Base-by-base conservation (phyloP, 2,888 invertebrate genomes). In the Apoda limacodes region DNA sequence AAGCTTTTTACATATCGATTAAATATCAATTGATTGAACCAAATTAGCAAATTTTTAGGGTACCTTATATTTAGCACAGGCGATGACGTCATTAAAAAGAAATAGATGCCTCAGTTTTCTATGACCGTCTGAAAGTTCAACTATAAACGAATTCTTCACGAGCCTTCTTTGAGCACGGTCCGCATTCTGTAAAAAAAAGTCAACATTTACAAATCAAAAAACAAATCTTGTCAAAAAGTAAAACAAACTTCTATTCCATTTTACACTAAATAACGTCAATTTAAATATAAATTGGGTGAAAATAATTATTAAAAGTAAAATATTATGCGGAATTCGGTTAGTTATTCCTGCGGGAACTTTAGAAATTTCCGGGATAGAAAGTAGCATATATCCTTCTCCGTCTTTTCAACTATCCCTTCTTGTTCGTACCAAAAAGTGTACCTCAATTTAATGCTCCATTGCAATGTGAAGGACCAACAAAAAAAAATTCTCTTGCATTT, bases 81-180 rank as follows among this genome's bases (percentile, higher is more conserved):
- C 94, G 46, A 97, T 90, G 27, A 95, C 92, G 65, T 97, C 96
- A 57, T 94, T 95, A 66, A 97, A 97, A 10, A 97, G 85, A 71
- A 97, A 95, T 41, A 97, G 80, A 82, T 96, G 96, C 37, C 96
- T 83, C 41, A 97, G 71, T 72, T 97, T 96, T 35, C 96, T 84
- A 66, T 92, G 90, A 7, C 90, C 90, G 57, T 94, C 94, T 3
- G 92, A 89, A 32, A 93, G 83, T 70, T 97, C 96, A 12, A 97
- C 95, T 40, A 96, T 92, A 60, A 95, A 95, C 1, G 95, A 95
- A 68, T 95, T 95, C 69, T 95, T 95, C 14, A 95, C 94, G 54
- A 97, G 85, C 60, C 95, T 88, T 41, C 94, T 84, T 60, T 93
- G 89, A 34, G 92, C 89, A 46, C 91, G 83, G 55, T 92, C 92